Conservation (phyloP, 1,140 invertebrate genomes). For the Eurosta solidaginis region DNA sequence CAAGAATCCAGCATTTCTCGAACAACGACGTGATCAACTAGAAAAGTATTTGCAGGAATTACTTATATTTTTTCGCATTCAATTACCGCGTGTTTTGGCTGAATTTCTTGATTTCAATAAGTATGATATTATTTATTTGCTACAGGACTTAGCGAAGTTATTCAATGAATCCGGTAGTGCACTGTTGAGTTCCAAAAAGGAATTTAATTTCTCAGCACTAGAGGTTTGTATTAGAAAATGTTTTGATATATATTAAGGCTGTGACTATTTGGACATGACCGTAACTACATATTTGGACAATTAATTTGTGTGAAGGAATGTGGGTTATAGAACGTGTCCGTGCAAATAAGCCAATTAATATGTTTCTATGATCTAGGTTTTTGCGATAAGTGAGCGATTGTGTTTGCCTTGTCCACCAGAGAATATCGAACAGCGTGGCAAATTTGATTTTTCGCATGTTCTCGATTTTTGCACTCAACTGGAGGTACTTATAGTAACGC, state of each 20-base stretch:
- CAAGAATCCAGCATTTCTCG: conserved; percentile 80
- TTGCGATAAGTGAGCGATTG: conserved; percentile 84
- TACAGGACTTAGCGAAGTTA: conserved; percentile 76
- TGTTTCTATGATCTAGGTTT: conserved; percentile 66
- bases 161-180: conserved; percentile 74
- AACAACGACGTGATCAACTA: conserved; percentile 77
- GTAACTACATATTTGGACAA: too few relatives aligned
- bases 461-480: conserved; percentile 85
- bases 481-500: conserved; percentile 62
- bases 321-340: too few relatives aligned
- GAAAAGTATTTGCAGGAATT: conserved; percentile 81
- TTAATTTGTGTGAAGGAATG: too few relatives aligned
- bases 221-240: conserved; percentile 65
- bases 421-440: conserved; percentile 64
- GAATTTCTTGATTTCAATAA: conserved; percentile 80
- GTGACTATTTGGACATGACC: not conserved
- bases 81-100: conserved; percentile 75
- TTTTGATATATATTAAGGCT: not conserved
- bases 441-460: conserved; percentile 86
- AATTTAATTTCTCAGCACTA: conserved; percentile 71
- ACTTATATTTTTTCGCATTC: conserved; percentile 66
- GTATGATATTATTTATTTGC: conserved; percentile 81
- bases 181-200: conserved; percentile 65
- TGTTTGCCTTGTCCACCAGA: conserved; percentile 81
- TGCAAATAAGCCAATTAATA: not conserved